Percentiles rank a stretch among this genome's conserved stretches.
Evolutionary conservation across 1,140 invertebrate species (phyloP).

Genomic region (Drosophila pseudoobscura): DNA sequence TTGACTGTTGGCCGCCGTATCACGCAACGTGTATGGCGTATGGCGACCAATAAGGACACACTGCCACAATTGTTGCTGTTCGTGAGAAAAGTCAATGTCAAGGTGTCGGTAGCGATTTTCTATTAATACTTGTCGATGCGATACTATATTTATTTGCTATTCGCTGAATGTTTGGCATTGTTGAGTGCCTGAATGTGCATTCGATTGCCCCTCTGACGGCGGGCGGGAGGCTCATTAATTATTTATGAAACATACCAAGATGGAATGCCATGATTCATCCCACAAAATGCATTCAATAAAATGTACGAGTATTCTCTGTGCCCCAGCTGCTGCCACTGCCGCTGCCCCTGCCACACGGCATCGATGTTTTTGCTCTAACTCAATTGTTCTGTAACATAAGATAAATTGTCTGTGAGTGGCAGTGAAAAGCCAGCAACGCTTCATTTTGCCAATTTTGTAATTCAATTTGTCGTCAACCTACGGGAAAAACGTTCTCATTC

Average conservation of each 20-base stretch:
- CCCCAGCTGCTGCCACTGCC: too few species aligned
- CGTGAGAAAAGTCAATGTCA: slow-evolving; percentile 74
- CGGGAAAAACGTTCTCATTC: slow-evolving; percentile 5
- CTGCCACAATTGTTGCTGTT: slow-evolving; percentile 49
- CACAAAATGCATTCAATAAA: slow-evolving; percentile 13
- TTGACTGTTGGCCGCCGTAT: slow-evolving; percentile 6
- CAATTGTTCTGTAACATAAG: slow-evolving; percentile 50
- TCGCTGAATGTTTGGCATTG: slow-evolving; percentile 49
- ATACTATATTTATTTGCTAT: slow-evolving; percentile 43
- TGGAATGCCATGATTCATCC: slow-evolving; percentile 53
- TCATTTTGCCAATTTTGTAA: slow-evolving; percentile 56
- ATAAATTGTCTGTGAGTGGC: slow-evolving; percentile 49
- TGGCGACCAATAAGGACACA: slow-evolving; percentile 53
- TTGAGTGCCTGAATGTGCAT: slow-evolving; percentile 33
- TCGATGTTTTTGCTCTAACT: slow-evolving; percentile 45
- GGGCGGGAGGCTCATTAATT: slow-evolving; percentile 62
- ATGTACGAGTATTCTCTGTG: neutral
- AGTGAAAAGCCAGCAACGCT: neutral
- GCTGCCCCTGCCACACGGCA: neutral
- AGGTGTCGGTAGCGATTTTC: slow-evolving; percentile 55
- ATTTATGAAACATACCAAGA: slow-evolving; percentile 60
- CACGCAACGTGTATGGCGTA: slow-evolving; percentile 39
- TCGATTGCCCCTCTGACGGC: slow-evolving; percentile 25
- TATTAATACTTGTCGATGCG: slow-evolving; percentile 40
- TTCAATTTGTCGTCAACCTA: slow-evolving; percentile 61